Evolutionary conservation across 2,888 invertebrate genomes (phyloP), one percentile per base, ranked within the genome.

Genomic region (Darwinula stevensoni): DNA sequence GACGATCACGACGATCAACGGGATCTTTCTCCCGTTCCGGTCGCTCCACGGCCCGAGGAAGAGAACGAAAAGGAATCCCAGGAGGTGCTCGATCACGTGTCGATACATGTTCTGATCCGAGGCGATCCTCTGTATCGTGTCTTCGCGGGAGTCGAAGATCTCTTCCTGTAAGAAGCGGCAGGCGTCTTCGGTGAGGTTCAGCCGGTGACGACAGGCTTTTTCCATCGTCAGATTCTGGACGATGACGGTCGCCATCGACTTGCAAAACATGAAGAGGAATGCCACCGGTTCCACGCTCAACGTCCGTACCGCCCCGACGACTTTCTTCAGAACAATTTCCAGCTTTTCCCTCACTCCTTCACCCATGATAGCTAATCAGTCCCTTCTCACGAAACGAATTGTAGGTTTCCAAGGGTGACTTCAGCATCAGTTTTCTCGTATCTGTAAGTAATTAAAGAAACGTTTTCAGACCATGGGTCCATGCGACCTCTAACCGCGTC

Each of bases 1-100:
- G 13, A 36, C 1, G n/a, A 36, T 18, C 12, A 36, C 32, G 4
- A 27, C 16, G 2, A 36, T 26, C 14, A 39, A 22, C 4, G 36
- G 34, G 4, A 33, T 9, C 31, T 40, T 40, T 16, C 40, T 28
- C 2, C 40, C 39, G 12, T 39, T 32, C n/a, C 29, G 35, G 17
- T 40, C 40, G 18, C 38, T 39, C 40, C 40, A 40, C 3, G 39
- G 26, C 14, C 39, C 39, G 2, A 39, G 32, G n/a, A 40, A 36
- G 14, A 35, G 27, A 13, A 32, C 27, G n/a, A 38, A 16, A 6
- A 39, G 14, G 3, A 31, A 16, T 3, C 37, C 33, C 2, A 38
- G 38, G 1, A 35, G 13, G 18, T 36, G 34, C 12, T 32, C 31
- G 6, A 39, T 34, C 12, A 39, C n/a, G 4, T 32, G 27, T 29